These are phyloP conservation scores for Takifugu bimaculatus DNA, from an alignment of 2,113 vertebrate species.

Conservation along the genomic window DNA sequence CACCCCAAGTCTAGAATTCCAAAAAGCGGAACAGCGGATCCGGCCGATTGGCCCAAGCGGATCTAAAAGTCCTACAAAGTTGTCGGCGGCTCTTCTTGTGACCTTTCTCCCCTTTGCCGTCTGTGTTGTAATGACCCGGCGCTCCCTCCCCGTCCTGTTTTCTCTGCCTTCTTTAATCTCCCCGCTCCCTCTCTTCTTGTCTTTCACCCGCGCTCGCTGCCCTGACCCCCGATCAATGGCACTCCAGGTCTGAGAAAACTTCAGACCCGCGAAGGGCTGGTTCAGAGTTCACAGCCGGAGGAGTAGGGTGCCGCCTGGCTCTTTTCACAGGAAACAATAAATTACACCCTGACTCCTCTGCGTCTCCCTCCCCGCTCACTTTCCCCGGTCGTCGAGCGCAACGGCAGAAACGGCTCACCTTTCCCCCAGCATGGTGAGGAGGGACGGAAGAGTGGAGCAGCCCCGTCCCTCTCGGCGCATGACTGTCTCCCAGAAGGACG, in stretches of 20 bases:
- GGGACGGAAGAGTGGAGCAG: conserved; percentile 32
- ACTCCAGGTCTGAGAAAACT: conserved; percentile 54
- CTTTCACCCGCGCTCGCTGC: conserved; percentile 37
- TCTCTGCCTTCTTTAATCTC: conserved; percentile 50
- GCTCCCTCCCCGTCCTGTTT: conserved; percentile 22
- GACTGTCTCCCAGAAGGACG: conserved; percentile 47
- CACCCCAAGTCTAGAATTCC: conserved; percentile 10
- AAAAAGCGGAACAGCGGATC: conserved; percentile 3
- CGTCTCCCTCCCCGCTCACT: conserved; percentile 40
- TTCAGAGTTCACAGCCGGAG: conserved; percentile 70
- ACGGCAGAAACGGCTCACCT: conserved; percentile 37
- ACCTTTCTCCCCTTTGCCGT: conserved; percentile 58
- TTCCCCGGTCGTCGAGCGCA: conserved; percentile 25
- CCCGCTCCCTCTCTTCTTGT: conserved; percentile 39
- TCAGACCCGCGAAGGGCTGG: conserved; percentile 48
- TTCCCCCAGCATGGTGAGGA: conserved; percentile 27
- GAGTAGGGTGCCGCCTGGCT: conserved; percentile 65
- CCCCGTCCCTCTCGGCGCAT: conserved; percentile 16
- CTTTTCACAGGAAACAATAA: conserved; percentile 79
- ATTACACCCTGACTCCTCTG: conserved; percentile 67
- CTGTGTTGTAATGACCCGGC: conserved; percentile 43
- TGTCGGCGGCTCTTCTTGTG: conserved; percentile 26
- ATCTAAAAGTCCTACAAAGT: conserved; percentile 1
- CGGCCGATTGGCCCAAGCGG: background rate
- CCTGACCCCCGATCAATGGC: conserved; percentile 59